These are phyloP conservation scores for Enteromius trimaculatus DNA, from an alignment of 2,797 vertebrate genomes.

Conservation along the genomic window DNA sequence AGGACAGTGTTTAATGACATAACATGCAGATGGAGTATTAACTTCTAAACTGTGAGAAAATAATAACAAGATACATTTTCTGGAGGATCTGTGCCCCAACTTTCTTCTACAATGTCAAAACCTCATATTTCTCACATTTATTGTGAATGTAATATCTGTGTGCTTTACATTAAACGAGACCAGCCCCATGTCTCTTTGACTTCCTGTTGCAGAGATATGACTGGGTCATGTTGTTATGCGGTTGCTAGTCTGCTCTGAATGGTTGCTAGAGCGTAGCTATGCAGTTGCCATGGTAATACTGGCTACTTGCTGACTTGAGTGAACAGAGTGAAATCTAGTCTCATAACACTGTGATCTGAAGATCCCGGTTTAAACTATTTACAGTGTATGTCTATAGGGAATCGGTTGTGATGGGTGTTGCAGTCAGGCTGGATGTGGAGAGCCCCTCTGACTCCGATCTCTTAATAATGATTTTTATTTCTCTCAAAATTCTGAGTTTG, in stretches of 20 bases:
- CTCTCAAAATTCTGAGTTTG: neutral
- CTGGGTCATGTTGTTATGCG: neutral
- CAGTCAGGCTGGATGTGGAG: neutral
- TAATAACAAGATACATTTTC: neutral
- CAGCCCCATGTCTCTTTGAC: neutral
- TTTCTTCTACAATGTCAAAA: neutral
- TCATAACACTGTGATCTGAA: neutral
- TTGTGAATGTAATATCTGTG: neutral
- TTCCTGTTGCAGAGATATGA: neutral
- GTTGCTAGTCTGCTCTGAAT: conserved; percentile 25
- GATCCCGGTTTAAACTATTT: neutral
- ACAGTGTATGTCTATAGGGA: neutral
- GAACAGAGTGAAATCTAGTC: conserved; percentile 4
- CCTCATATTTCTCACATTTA: neutral
- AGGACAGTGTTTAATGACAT: too few relatives aligned
- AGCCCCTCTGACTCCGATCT: neutral
- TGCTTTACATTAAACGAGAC: too few relatives aligned
- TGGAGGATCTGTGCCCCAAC: neutral
- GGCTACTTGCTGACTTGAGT: neutral
- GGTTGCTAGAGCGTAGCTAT: conserved; percentile 16
- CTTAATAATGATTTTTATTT: too few relatives aligned
- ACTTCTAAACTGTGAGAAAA: neutral
- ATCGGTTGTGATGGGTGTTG: neutral
- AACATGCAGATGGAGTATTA: too few relatives aligned
- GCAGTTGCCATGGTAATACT: conserved; percentile 29